phyloP scores from a whole-genome alignment of 2,797 vertebrate genomes.

The Pelodytes ibericus region DNA sequence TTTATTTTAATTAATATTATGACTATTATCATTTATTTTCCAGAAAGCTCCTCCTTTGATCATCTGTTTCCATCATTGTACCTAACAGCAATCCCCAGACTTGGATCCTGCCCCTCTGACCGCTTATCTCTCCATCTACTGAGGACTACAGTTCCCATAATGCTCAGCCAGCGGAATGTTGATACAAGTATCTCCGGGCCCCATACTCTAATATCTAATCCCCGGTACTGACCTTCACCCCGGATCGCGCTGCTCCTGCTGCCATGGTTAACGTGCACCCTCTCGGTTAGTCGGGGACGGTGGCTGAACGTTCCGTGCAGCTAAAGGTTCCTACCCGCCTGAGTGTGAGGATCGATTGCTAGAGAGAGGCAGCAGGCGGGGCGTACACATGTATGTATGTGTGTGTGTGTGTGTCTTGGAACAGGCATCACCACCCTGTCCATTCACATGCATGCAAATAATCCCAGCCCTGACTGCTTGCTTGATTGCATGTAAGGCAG shows the following conservation, averaged over 20 bases:
- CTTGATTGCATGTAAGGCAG: too few species aligned
- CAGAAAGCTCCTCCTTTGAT: too few species aligned
- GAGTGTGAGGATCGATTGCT: background rate
- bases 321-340: conserved; percentile 16
- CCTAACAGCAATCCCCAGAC: too few species aligned
- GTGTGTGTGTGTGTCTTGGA: background rate
- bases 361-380: conserved; percentile 24
- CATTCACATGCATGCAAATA: background rate
- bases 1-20: too few species aligned
- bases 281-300: background rate
- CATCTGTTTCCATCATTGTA: too few species aligned
- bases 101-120: too few species aligned
- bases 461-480: background rate
- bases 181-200: too few species aligned
- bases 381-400: background rate
- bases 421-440: background rate
- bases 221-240: conserved; percentile 38
- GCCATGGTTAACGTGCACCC: conserved; percentile 69
- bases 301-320: background rate
- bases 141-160: too few species aligned
- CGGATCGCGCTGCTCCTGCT: conserved; percentile 65
- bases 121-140: too few species aligned
- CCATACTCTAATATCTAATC: background rate
- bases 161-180: too few species aligned
- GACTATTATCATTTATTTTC: too few species aligned